Evolutionary conservation across 2,113 vertebrate genomes (phyloP).

Genomic region (Desmodus rotundus): DNA sequence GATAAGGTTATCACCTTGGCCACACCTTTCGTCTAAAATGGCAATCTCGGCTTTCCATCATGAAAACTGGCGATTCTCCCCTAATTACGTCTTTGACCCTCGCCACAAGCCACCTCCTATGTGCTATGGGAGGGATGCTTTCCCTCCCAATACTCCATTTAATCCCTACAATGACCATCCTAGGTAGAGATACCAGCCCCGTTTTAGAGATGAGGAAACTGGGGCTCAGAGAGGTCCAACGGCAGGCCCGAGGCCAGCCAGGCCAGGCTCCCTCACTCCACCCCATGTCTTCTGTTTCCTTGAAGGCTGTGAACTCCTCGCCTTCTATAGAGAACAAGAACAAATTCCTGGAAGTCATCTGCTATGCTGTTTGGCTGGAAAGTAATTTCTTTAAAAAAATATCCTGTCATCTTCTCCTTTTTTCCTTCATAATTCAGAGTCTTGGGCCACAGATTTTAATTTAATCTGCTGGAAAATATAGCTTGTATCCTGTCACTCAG

Average conservation of each 20-base stretch:
- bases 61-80: not conserved
- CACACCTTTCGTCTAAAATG: not conserved
- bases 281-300: not conserved
- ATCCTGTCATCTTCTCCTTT: constrained; percentile 29
- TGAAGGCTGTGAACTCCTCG: not conserved
- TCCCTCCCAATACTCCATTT: not conserved
- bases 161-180: not conserved
- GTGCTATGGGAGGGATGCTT: not conserved
- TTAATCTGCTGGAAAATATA: constrained; percentile 66
- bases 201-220: not conserved
- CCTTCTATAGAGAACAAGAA: not conserved
- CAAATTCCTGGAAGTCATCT: constrained; percentile 52
- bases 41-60: not conserved
- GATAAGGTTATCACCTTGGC: not conserved
- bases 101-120: not conserved
- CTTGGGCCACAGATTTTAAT: constrained; percentile 54
- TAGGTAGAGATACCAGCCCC: not conserved
- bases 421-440: constrained; percentile 60
- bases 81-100: not conserved
- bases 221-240: not conserved
- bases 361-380: constrained; percentile 52
- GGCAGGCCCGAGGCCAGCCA: not conserved
- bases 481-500: constrained; percentile 61
- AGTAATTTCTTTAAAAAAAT: constrained; percentile 60
- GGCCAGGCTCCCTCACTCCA: not conserved